Evolutionary conservation across 2,888 invertebrate species (phyloP).

Genomic region (Holacanthella duospinosa): DNA sequence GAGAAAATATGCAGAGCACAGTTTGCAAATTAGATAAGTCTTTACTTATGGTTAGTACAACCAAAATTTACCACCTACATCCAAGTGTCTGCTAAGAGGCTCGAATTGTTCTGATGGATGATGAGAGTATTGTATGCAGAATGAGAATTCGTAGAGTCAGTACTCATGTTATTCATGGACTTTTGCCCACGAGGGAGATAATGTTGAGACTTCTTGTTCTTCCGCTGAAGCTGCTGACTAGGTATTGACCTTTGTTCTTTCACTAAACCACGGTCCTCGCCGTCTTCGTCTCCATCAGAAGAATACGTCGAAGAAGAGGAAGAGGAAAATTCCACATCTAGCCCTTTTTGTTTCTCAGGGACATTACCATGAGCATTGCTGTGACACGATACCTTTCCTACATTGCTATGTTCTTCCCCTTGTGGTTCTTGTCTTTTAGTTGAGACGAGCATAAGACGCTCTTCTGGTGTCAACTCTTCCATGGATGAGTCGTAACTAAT

Average conservation of each 20-base stretch:
- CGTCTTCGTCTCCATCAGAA: slow-evolving; percentile 29
- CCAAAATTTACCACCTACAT: slow-evolving; percentile 35
- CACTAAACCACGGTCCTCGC: no score
- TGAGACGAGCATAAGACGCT: slow-evolving; percentile 68
- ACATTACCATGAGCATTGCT: neutral
- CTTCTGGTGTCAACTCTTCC: slow-evolving; percentile 76
- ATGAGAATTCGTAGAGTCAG: slow-evolving; percentile 33
- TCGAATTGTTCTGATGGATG: slow-evolving; percentile 55
- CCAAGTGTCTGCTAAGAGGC: slow-evolving; percentile 37
- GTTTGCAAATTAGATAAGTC: no score
- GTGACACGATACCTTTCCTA: slow-evolving; percentile 15
- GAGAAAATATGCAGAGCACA: no score
- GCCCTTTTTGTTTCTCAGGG: neutral
- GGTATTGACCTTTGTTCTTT: slow-evolving; percentile 2
- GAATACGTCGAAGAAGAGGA: slow-evolving; percentile 22
- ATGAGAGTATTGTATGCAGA: slow-evolving; percentile 74
- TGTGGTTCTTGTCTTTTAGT: slow-evolving; percentile 81
- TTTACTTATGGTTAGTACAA: no score
- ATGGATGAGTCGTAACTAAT: slow-evolving; percentile 52
- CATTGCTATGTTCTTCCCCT: slow-evolving; percentile 67
- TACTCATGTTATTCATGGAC: slow-evolving; percentile 29
- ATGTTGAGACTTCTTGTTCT: slow-evolving; percentile 3
- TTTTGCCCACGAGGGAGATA: neutral
- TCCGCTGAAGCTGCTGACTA: slow-evolving; percentile 1
- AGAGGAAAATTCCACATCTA: slow-evolving; percentile 6